Evolutionary conservation across 2,888 invertebrate species (phyloP), one percentile per base, ranked within the genome.

Genomic region (Eristalinus aeneus): DNA sequence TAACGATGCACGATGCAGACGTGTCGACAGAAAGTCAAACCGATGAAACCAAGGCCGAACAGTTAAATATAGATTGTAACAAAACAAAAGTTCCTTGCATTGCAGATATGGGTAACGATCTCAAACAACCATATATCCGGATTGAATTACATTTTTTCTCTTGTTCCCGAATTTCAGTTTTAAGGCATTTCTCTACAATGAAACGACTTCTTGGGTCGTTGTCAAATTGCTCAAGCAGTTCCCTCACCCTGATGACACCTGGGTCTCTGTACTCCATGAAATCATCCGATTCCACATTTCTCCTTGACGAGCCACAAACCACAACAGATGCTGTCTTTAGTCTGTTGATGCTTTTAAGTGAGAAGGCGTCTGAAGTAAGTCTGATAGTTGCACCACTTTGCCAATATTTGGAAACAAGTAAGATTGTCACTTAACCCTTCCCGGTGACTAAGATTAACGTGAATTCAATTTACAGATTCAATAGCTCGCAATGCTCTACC

Each of bases 301-400:
- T 91, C 0, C 68, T 92, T 20, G 91, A 94, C n/a, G 96, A 96
- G 89, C 95, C 96, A 9, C 94, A 95, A 32, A 96, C 96, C 0
- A 95, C 97, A 71, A 96, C 96, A 1, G 98, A 98, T 90, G 97
- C 97, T 22, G 95, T 98, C n/a, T 97, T 97, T 90, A 96, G 96
- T 92, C 94, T 98, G 88, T 94, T 98, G 72, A 94, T 96, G 32
- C 95, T 96, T 2, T 93, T 98, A 84, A 95, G 96, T n/a, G 94
- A 94, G 60, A 95, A 96, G 89, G 95, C 97, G 1, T 95, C 97
- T 8, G 95, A 95, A 90, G 95, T 96, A 2, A 94, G 95, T 27
- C 93, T 96, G 75, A 95, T 98, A 90, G 94, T 98, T 89, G 95
- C 95, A 88, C 97, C 97, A 0, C 94, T 98, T 53, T 94, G 96